A percentile compares a stretch with the other conserved stretches of the same genome.
Conservation (phyloP, 2,888 invertebrate species). For the Lithosia quadra region DNA sequence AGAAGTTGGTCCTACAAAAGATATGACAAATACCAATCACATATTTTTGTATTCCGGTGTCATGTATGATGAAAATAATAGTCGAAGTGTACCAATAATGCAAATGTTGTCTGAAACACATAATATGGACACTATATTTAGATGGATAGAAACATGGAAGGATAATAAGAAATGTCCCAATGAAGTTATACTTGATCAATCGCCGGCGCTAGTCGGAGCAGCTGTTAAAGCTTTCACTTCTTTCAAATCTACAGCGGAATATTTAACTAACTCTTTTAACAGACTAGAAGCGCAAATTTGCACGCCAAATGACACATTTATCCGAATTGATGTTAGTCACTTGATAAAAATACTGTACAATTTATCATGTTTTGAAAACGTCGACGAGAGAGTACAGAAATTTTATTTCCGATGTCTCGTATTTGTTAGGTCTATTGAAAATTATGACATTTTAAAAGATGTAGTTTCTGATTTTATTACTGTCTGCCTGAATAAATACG, state of each 20-base stretch:
- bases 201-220: conserved; percentile 9
- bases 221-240: conserved; percentile 8
- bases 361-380: neutral
- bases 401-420: too few species aligned
- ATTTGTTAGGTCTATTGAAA: too few species aligned
- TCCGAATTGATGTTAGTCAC: conserved; percentile 9
- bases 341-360: conserved; percentile 12
- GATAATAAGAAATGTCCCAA: neutral
- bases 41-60: conserved; percentile 10
- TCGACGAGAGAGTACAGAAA: too few species aligned
- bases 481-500: too few species aligned
- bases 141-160: conserved; percentile 10
- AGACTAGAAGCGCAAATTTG: neutral
- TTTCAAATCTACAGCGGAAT: neutral
- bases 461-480: too few species aligned
- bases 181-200: conserved; percentile 11
- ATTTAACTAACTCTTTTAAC: conserved; percentile 2
- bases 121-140: conserved; percentile 7
- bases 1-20: conserved; percentile 3
- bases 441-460: too few species aligned
- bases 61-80: conserved; percentile 12
- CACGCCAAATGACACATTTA: conserved; percentile 5
- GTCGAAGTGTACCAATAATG: conserved; percentile 6
- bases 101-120: conserved; percentile 11
- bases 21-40: conserved; percentile 1